A percentile compares a stretch with the other conserved stretches of the same genome.
These are phyloP conservation scores for Drosophila rufa DNA, from an alignment of 1,140 invertebrate species.

Conservation along the genomic window DNA sequence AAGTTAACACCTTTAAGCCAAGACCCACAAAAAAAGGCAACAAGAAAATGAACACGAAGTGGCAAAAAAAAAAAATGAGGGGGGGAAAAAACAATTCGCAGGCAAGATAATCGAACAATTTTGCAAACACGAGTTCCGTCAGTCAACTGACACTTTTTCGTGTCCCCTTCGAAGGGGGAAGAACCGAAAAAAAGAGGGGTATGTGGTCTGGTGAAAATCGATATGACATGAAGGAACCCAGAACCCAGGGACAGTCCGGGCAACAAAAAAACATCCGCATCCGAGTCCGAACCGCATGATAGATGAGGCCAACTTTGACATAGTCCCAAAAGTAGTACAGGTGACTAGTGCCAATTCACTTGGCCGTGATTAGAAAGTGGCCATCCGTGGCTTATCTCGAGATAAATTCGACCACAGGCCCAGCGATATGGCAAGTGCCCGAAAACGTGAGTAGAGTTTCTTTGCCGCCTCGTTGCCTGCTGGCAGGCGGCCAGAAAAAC, in stretches of 20 bases:
- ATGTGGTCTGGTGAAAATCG: slow-evolving; percentile 66
- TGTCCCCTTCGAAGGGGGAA: slow-evolving; percentile 53
- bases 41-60: slow-evolving; percentile 23
- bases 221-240: slow-evolving; percentile 74
- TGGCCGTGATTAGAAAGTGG: slow-evolving; percentile 63
- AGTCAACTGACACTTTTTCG: slow-evolving; percentile 77
- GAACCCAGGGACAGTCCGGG: slow-evolving; percentile 51
- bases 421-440: slow-evolving; percentile 20
- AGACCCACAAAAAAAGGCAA: slow-evolving; percentile 51
- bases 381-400: slow-evolving; percentile 28
- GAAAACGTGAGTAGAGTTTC: slow-evolving; percentile 65
- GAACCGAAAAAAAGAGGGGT: slow-evolving; percentile 12
- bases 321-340: slow-evolving; percentile 42
- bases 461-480: slow-evolving; percentile 34
- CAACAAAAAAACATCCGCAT: slow-evolving; percentile 46
- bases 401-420: slow-evolving; percentile 38
- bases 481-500: slow-evolving; percentile 62
- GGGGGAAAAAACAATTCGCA: slow-evolving; percentile 35
- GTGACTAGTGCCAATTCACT: slow-evolving; percentile 64
- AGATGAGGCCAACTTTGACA: slow-evolving; percentile 69
- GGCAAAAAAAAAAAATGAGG: slow-evolving; percentile 18
- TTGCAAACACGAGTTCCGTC: slow-evolving; percentile 71
- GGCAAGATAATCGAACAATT: slow-evolving; percentile 63
- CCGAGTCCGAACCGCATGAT: slow-evolving; percentile 40
- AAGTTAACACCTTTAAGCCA: slow-evolving; percentile 80